Conservation (phyloP, 2,113 vertebrate species). For the Nicator chloris region DNA sequence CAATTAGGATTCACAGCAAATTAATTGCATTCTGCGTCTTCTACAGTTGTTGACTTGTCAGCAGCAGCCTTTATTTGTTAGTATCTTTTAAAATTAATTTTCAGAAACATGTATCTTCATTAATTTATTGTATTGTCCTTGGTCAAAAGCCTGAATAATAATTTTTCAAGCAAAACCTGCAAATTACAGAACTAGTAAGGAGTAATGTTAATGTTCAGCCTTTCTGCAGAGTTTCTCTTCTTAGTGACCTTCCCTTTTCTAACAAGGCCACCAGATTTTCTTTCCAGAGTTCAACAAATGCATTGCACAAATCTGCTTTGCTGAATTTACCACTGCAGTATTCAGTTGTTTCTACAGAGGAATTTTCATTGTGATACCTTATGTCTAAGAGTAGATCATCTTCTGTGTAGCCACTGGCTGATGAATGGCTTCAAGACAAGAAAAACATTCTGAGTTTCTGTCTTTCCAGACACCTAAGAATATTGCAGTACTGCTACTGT, state of each 20-base stretch:
- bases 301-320: not conserved
- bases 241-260: not conserved
- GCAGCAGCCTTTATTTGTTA: not conserved
- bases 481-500: not conserved
- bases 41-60: not conserved
- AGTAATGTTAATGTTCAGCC: not conserved
- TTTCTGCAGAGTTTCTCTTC: not conserved
- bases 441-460: not conserved
- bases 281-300: not conserved
- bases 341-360: not conserved
- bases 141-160: not conserved
- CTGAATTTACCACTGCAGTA: not conserved
- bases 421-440: not conserved
- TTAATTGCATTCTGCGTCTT: accelerated
- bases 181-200: not conserved
- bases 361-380: not conserved
- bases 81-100: not conserved
- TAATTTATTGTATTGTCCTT: not conserved
- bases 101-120: not conserved
- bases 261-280: not conserved
- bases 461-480: not conserved
- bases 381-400: not conserved
- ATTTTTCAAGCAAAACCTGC: not conserved
- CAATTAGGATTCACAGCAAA: not conserved
- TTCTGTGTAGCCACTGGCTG: not conserved